Evolutionary conservation across 2,113 vertebrate species (phyloP), one percentile per base, ranked within the genome.

Genomic region (Ramphastos sulfuratus): DNA sequence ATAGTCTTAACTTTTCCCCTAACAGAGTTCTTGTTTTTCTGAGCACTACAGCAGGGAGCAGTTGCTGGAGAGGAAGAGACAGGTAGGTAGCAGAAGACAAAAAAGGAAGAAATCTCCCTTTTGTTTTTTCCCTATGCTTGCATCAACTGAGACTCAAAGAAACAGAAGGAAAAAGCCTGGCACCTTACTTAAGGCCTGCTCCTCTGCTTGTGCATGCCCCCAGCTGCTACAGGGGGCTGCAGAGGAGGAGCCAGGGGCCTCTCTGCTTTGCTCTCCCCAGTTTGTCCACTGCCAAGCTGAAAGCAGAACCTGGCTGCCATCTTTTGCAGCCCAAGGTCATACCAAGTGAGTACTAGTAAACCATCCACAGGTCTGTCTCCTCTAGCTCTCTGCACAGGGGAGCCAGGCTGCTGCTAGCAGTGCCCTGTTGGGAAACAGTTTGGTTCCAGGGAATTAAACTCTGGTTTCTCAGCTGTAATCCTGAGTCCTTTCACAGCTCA

Each of bases 1-100:
- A 82, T 72, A 56, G 93, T 94, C 93, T 84, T 60, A 82, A 85
- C 71, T 86, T 94, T 83, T 84, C n/a, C 69, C 23, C 59, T 78
- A 46, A 77, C 67, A 44, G 61, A 78, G 76, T 18, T 81, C 30
- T 83, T 94, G 72, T 90, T 95, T 92, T 92, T 76, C 50, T 72
- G 76, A 85, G 56, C 15, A 19, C 23, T 83, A 28, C 48, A 61
- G 76, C 64, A 84, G 70, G 61, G 83, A 92, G 37, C 54, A 90
- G 44, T 59, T 48, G 25, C 23, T 64, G 60, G 64, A 75, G 17
- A 71, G 11, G 52, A 28, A 60, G 24, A 83, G 79, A 91, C 21
- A 83, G 59, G 61, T 39, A 73, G 76, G 56, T 85, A 87, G 9
- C 21, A 91, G 67, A 83, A 35, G 11, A 83, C 65, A 11, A 60